Percentiles rank a stretch among this genome's conserved stretches.
These are phyloP conservation scores for Heliconius charithonia DNA, from an alignment of 2,888 invertebrate species.

Conservation along the genomic window DNA sequence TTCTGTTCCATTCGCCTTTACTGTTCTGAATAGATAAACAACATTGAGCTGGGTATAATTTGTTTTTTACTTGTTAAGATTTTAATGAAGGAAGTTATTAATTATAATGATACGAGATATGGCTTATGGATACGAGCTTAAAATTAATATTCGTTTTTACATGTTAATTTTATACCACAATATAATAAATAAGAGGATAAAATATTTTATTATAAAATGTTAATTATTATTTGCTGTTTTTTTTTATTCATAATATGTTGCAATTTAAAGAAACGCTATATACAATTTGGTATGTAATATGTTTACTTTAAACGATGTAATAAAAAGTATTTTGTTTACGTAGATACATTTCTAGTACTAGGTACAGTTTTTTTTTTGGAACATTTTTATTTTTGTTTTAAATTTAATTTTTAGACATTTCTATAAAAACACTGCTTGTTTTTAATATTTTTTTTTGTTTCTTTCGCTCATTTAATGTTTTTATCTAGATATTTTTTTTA, in stretches of 20 bases:
- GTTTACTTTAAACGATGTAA: background rate
- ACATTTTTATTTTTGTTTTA: no score
- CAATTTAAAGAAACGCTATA: background rate
- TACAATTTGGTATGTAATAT: background rate
- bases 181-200: background rate
- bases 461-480: no score
- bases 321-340: no score
- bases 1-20: no score
- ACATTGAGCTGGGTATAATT: background rate
- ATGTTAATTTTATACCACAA: background rate
- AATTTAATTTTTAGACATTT: no score
- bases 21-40: no score
- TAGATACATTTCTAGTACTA: no score
- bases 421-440: no score
- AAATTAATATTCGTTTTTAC: background rate
- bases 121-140: background rate
- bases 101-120: background rate
- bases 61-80: background rate
- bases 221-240: background rate
- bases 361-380: no score
- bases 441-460: no score
- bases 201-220: background rate
- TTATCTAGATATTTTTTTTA: no score
- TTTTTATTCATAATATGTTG: background rate
- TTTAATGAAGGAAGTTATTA: constrained; percentile 5